phyloP scores from a whole-genome alignment of 2,113 vertebrate species.

The Thunnus maccoyii region DNA sequence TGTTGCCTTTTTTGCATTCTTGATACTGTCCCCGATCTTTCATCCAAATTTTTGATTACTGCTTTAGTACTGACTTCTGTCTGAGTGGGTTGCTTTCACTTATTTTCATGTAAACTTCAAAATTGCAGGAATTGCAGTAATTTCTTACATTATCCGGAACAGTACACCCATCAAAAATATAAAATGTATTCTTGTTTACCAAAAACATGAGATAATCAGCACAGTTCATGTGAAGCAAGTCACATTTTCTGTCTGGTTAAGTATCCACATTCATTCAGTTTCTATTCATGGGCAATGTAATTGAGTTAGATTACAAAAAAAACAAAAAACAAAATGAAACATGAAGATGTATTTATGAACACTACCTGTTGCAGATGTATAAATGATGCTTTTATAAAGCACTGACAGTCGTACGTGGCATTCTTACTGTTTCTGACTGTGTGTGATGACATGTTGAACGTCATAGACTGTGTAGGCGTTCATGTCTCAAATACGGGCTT shows the following conservation, averaged over 20 bases:
- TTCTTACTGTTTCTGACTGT: slow-evolving; percentile 7
- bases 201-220: not conserved
- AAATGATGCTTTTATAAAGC: not conserved
- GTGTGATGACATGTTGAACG: slow-evolving; percentile 11
- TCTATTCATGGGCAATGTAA: not conserved
- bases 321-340: too few relatives aligned
- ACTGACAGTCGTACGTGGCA: slow-evolving; percentile 29
- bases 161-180: too few relatives aligned
- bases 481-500: slow-evolving; percentile 54
- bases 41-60: not conserved
- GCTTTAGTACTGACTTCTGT: not conserved
- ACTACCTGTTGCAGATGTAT: not conserved
- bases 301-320: too few relatives aligned
- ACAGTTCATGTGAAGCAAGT: not conserved
- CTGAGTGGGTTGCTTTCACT: not conserved
- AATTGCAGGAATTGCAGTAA: not conserved
- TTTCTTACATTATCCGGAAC: not conserved
- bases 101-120: not conserved
- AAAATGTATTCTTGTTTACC: not conserved
- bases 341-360: not conserved
- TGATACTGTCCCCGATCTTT: not conserved
- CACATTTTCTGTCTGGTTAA: not conserved
- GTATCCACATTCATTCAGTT: slow-evolving; percentile 1
- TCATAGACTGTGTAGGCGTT: slow-evolving; percentile 67
- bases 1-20: not conserved